A percentile compares a stretch with the other conserved stretches of the same genome.
These are phyloP conservation scores for Invenusta paracnida DNA, from an alignment of 2,888 invertebrate species.

Conservation along the genomic window DNA sequence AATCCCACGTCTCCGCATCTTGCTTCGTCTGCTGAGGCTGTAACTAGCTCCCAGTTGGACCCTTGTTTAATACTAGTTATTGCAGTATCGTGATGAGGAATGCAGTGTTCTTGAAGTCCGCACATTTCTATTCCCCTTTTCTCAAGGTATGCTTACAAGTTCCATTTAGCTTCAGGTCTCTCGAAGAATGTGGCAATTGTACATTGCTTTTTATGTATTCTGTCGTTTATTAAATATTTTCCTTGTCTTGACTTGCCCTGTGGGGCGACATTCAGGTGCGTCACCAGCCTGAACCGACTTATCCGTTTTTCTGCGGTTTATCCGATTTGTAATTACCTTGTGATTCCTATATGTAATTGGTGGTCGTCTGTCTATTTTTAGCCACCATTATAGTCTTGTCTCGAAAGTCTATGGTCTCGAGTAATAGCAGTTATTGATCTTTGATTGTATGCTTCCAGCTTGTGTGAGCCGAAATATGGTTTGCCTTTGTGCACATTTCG, in stretches of 20 bases:
- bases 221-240: not conserved
- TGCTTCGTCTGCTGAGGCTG: constrained; percentile 6
- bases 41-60: constrained; percentile 4
- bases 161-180: constrained; percentile 4
- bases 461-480: too few species aligned
- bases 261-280: not conserved
- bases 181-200: not conserved
- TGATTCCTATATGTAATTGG: too few species aligned
- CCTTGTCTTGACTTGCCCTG: not conserved
- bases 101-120: constrained; percentile 1
- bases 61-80: not conserved
- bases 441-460: too few species aligned
- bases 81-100: not conserved
- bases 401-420: too few species aligned
- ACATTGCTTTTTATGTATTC: not conserved
- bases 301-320: too few species aligned
- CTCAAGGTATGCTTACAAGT: constrained; percentile 21
- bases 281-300: not conserved
- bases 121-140: constrained; percentile 14
- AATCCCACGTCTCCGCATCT: not conserved
- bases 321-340: too few species aligned
- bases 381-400: too few species aligned
- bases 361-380: too few species aligned
- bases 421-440: too few species aligned
- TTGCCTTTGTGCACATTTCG: too few species aligned